Evolutionary conservation across 2,113 vertebrate genomes (phyloP).

Genomic region (Prochilodus magdalenae): DNA sequence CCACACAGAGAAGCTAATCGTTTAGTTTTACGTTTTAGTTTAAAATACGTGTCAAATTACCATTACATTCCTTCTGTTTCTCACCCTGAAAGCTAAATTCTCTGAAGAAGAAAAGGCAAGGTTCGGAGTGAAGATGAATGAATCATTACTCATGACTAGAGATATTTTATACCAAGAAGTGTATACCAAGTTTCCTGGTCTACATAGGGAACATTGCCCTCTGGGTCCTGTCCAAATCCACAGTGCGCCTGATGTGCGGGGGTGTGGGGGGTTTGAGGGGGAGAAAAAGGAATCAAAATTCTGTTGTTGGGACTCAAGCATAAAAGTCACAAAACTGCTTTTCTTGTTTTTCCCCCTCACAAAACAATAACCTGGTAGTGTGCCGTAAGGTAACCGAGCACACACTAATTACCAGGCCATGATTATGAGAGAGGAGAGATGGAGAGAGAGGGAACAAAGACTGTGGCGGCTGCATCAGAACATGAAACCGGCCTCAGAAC

Average conservation of each 20-base stretch:
- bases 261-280: background rate
- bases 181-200: background rate
- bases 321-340: conserved; percentile 34
- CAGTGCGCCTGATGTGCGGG: background rate
- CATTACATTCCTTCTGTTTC: background rate
- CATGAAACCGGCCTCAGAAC: conserved; percentile 81
- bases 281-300: background rate
- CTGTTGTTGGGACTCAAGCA: conserved; percentile 20
- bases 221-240: background rate
- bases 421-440: conserved; percentile 79
- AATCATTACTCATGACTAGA: background rate
- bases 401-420: conserved; percentile 79
- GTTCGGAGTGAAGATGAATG: background rate
- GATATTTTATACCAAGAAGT: too few relatives aligned
- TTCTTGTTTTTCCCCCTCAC: conserved; percentile 28
- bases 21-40: background rate
- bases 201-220: too few relatives aligned
- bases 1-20: conserved; percentile 5
- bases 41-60: background rate
- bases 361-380: conserved; percentile 52
- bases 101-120: background rate
- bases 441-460: conserved; percentile 76
- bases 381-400: conserved; percentile 66
- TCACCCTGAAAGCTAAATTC: too few relatives aligned
- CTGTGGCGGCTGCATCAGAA: conserved; percentile 75